Evolutionary conservation across 2,888 invertebrate species (phyloP), one percentile per base, ranked within the genome.

Genomic region (Nemotelus nigrinus): DNA sequence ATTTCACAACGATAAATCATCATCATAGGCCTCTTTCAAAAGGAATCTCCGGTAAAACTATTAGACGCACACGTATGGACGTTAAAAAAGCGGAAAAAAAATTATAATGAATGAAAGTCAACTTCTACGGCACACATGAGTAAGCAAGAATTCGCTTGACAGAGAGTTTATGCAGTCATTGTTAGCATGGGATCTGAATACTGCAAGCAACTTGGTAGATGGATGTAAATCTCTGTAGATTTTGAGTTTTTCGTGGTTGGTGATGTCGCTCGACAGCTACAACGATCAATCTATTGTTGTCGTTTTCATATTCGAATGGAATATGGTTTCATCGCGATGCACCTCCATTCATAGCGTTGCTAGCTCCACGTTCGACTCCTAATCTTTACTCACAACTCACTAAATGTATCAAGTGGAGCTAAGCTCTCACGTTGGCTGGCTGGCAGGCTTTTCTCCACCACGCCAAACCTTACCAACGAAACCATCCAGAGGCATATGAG

Each of bases 91-190:
- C 43, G 63, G 43, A 74, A 41, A 63, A 58, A 45, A 39, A 43
- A 3, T 41, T 48, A 43, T 63, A 60, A 47, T 74, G 74, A 60
- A 48, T 74, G 63, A 55, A 53, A 50, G 67, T 10, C 50, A 68
- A 8, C 47, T 70, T 25, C 41, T 50, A 70, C 43, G 70, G 41
- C 43, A 39, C 70, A 70, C 25, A 63, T 74, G 74, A 74, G 74
- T 74, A 74, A 74, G 74, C 74, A 74, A 50, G 63, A 74, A 74
- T 74, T 74, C 48, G 63, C 74, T 74, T 60, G 74, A 72, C 72
- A 44, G 6, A 55, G 55, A 50, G 57, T 25, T 25, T 25, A 25
- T 25, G 57, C 3, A 10, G 57, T 25, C n/a, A 10, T 25, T 64
- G 44, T 7, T 67, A 67, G 25, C 67, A 48, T 53, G 10, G 10